These are phyloP conservation scores for Tachypleus tridentatus DNA, from an alignment of 1,140 invertebrate species.

Conservation along the genomic window DNA sequence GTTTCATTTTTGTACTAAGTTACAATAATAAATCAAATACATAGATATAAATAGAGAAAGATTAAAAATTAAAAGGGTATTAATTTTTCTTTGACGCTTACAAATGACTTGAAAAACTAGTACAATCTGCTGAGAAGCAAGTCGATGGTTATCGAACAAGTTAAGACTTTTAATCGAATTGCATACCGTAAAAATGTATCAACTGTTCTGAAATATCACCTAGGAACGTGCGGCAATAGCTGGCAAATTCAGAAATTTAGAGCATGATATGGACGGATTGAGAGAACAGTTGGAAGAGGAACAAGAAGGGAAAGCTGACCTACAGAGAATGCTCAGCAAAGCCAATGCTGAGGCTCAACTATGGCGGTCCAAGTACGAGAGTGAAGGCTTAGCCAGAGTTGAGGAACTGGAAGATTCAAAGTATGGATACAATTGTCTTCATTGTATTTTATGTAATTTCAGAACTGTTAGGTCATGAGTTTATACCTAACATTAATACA, in stretches of 20 bases:
- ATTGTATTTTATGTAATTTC: no score
- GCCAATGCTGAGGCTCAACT: constrained; percentile 90
- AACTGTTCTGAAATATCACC: no score
- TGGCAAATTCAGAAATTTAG: constrained; percentile 93
- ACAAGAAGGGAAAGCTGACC: constrained; percentile 80
- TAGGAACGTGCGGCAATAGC: constrained; percentile 77
- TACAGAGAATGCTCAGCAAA: constrained; percentile 92
- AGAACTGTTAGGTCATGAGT: no score
- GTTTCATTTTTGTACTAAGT: no score
- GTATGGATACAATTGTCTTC: constrained; percentile 25
- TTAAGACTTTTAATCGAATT: constrained; percentile 3
- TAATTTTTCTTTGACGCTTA: no score
- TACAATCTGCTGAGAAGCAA: not conserved
- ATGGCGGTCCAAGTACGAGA: constrained; percentile 95
- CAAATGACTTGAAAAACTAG: not conserved
- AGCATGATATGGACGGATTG: constrained; percentile 94
- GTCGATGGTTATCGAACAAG: constrained; percentile 2
- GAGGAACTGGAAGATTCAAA: constrained; percentile 98
- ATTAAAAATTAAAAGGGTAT: no score
- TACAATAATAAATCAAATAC: no score
- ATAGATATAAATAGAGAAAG: no score
- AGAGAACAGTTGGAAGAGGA: constrained; percentile 93
- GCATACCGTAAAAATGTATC: not conserved
- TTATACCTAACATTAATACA: no score
- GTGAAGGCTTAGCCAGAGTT: constrained; percentile 86